These are phyloP conservation scores for Chelidonichthys spinosus DNA, from an alignment of 2,797 vertebrate genomes.

Conservation along the genomic window DNA sequence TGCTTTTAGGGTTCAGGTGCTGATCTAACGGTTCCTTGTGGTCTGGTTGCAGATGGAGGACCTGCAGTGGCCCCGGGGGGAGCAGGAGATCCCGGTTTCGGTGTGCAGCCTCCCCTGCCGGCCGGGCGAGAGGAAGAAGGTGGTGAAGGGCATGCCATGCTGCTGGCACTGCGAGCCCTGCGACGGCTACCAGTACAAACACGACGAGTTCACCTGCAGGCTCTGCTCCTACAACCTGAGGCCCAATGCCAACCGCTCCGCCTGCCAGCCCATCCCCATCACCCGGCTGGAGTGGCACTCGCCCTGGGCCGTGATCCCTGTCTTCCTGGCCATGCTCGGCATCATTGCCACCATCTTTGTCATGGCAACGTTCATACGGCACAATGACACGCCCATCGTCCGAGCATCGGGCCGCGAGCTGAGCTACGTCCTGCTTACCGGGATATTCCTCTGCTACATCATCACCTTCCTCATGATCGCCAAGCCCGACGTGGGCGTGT, in stretches of 20 bases:
- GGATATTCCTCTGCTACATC: slow-evolving; percentile 96
- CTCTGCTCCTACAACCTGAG: slow-evolving; percentile 92
- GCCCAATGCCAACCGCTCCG: slow-evolving; percentile 90
- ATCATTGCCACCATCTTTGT: slow-evolving; percentile 95
- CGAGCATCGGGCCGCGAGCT: slow-evolving; percentile 94
- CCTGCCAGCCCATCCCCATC: slow-evolving; percentile 93
- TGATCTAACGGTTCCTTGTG: slow-evolving; percentile 17
- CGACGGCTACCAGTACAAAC: slow-evolving; percentile 94
- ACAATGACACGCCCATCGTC: slow-evolving; percentile 96
- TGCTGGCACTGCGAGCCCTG: slow-evolving; percentile 98
- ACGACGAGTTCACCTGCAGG: slow-evolving; percentile 92
- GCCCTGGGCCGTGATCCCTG: slow-evolving; percentile 93
- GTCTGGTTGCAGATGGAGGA: slow-evolving; percentile 91
- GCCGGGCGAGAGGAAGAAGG: slow-evolving; percentile 92
- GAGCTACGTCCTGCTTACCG: slow-evolving; percentile 95
- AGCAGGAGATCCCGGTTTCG: slow-evolving; percentile 86
- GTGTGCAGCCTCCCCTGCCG: slow-evolving; percentile 94
- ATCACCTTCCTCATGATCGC: slow-evolving; percentile 99
- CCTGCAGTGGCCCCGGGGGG: slow-evolving; percentile 92
- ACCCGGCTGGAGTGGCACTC: slow-evolving; percentile 96
- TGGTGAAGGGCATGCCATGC: slow-evolving; percentile 93
- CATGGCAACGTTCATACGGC: slow-evolving; percentile 93
- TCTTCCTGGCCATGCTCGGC: slow-evolving; percentile 95
- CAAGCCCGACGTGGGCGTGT: slow-evolving; percentile 91
- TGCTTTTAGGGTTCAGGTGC: too few relatives aligned